phyloP scores from a whole-genome alignment of 1,140 invertebrate genomes.

The Neocloeon triangulifer region DNA sequence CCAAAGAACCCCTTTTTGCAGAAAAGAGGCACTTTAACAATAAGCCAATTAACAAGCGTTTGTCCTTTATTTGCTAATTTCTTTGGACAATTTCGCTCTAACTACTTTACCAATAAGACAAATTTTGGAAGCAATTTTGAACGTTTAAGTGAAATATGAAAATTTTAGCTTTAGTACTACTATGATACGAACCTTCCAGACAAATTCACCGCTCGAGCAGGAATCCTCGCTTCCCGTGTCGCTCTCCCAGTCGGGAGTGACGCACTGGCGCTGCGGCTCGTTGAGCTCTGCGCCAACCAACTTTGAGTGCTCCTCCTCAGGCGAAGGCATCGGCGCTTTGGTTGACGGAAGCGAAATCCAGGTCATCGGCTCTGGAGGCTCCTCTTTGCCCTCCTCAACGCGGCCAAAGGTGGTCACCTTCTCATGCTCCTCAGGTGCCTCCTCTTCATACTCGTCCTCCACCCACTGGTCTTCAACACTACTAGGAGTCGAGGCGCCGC shows the following conservation, averaged over 20 bases:
- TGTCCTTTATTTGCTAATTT: no score
- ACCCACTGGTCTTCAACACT: no score
- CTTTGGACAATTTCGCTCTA: no score
- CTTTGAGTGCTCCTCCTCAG: slow-evolving; percentile 10
- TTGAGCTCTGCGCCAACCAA: no score
- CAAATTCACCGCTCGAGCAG: slow-evolving; percentile 46
- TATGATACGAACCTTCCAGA: slow-evolving; percentile 48
- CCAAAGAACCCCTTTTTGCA: neutral
- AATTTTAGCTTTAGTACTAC: no score
- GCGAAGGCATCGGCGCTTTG: slow-evolving; percentile 12
- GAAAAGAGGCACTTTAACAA: slow-evolving; percentile 2
- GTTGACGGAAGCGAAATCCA: neutral
- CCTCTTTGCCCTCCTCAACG: neutral
- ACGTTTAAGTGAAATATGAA: slow-evolving; percentile 9
- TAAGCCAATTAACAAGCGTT: slow-evolving; percentile 1
- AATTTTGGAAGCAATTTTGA: no score
- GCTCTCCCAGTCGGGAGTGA: slow-evolving; percentile 18
- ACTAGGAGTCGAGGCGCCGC: no score
- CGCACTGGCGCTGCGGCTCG: no score
- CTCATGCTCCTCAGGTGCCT: slow-evolving; percentile 11
- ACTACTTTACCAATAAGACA: slow-evolving; percentile 6
- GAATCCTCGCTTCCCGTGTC: slow-evolving; percentile 19
- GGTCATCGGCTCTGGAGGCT: neutral
- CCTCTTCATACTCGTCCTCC: slow-evolving; percentile 8
- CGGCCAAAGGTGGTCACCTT: slow-evolving; percentile 11